Evolutionary conservation across 2,888 invertebrate species (phyloP).

Genomic region (Polietes domitor): DNA sequence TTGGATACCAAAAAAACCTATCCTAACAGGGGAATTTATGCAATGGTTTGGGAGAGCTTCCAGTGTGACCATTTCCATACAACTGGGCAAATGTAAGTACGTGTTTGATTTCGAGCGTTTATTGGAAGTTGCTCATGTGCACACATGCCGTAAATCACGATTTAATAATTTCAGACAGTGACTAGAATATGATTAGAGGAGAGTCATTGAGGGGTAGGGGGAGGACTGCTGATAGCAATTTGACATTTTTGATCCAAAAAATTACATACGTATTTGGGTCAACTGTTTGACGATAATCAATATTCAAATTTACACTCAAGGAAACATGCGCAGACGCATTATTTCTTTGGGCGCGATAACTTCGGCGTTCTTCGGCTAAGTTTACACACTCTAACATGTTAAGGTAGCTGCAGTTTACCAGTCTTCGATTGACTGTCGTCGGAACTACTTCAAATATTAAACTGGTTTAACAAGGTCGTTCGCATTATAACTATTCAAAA

Average conservation of each 20-base stretch:
- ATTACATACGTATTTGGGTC: neutral
- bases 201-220: no score
- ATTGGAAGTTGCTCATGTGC: neutral
- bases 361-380: no score
- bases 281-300: neutral
- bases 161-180: neutral
- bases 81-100: neutral
- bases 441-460: no score
- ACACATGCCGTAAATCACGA: slow-evolving; percentile 20
- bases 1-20: neutral
- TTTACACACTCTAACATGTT: no score
- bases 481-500: no score
- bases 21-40: neutral
- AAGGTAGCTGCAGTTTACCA: no score
- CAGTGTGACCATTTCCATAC: neutral
- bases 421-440: no score
- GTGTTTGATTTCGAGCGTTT: neutral
- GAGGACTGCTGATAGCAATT: no score
- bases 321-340: no score
- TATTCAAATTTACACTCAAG: neutral
- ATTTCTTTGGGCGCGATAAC: no score
- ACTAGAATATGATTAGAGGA: neutral
- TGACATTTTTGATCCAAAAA: no score
- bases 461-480: no score
- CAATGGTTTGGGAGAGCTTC: neutral